phyloP scores from a whole-genome alignment of 2,888 invertebrate species.

The Pedicia rivosa region DNA sequence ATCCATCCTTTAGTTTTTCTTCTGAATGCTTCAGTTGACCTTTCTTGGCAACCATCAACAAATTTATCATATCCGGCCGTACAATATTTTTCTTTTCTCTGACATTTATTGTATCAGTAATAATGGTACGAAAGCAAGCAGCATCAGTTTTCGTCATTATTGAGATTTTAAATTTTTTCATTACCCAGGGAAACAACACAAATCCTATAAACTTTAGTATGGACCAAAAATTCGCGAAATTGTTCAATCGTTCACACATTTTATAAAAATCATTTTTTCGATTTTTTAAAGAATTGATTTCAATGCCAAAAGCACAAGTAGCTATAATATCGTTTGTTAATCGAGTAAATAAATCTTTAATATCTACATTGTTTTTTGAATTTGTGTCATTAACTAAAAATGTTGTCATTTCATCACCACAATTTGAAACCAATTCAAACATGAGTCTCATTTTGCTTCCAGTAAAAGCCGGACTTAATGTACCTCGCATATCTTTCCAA shows the following conservation, averaged over 20 bases:
- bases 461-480: constrained; percentile 22
- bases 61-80: no score
- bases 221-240: constrained; percentile 22
- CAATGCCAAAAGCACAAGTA: constrained; percentile 26
- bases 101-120: no score
- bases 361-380: constrained; percentile 17
- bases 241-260: constrained; percentile 25
- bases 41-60: no score
- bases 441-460: constrained; percentile 23
- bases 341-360: constrained; percentile 18
- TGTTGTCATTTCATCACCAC: constrained; percentile 1
- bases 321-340: constrained; percentile 30
- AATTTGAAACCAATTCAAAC: constrained; percentile 12
- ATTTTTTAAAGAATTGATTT: constrained; percentile 36
- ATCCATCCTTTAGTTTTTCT: constrained; percentile 13
- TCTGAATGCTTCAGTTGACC: no score
- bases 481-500: constrained; percentile 22
- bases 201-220: constrained; percentile 15
- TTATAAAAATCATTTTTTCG: constrained; percentile 36
- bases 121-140: no score
- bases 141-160: constrained; percentile 15
- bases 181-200: not conserved
- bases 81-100: no score
- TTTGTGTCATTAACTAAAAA: not conserved
- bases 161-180: constrained; percentile 14